These are phyloP conservation scores for Strigops habroptila DNA, from an alignment of 2,113 vertebrate species.

Conservation along the genomic window DNA sequence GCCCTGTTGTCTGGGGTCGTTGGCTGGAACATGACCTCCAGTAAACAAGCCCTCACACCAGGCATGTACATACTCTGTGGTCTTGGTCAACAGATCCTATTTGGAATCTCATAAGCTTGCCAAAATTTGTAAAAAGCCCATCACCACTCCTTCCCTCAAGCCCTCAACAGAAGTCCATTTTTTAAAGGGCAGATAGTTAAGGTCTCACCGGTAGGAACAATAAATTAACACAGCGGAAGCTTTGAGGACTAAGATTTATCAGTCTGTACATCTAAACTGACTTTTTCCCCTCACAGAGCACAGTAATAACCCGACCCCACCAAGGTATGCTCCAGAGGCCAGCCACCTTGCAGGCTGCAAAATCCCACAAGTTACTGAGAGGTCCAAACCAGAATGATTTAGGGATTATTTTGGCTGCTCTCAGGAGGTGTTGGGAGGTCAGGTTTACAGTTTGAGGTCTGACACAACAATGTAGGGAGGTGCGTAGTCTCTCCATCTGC, in stretches of 20 bases:
- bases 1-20: not conserved
- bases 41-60: not conserved
- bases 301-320: not conserved
- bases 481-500: not conserved
- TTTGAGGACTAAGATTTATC: not conserved
- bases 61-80: not conserved
- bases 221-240: not conserved
- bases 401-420: not conserved
- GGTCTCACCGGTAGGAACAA: not conserved
- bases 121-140: not conserved
- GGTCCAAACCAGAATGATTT: not conserved
- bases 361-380: not conserved
- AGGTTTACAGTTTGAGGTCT: not conserved
- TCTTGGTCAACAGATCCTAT: not conserved
- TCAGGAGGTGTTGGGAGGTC: not conserved
- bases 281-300: not conserved
- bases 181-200: not conserved
- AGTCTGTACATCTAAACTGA: not conserved
- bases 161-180: not conserved
- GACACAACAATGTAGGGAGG: not conserved
- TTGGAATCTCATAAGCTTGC: not conserved
- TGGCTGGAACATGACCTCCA: not conserved
- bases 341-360: not conserved
- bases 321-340: not conserved
- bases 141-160: not conserved